Conservation (phyloP, 64 coral and sea anemone species). For the Exaiptasia diaphana region DNA sequence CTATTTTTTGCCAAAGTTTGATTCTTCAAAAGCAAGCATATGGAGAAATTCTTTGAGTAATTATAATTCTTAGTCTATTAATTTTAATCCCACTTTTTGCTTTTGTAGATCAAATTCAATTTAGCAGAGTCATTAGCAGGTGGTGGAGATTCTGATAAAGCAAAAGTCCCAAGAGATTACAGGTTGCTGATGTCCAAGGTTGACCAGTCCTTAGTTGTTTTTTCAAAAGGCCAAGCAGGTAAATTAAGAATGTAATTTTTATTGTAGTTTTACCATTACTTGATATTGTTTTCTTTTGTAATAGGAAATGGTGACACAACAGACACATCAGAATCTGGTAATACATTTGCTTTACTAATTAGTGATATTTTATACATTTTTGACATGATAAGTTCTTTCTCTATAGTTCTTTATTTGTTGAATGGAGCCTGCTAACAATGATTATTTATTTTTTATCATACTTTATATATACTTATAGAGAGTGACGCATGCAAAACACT, state of each 20-base stretch:
- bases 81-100: not conserved
- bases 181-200: slow-evolving; percentile 88
- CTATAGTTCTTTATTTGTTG: no score
- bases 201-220: slow-evolving; percentile 80
- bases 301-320: not conserved
- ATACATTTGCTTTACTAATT: no score
- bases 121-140: slow-evolving; percentile 59
- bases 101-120: slow-evolving; percentile 69
- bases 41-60: not conserved
- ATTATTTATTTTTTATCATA: no score
- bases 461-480: no score
- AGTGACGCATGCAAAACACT: no score
- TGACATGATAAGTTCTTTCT: no score
- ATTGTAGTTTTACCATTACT: not conserved
- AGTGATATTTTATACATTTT: no score
- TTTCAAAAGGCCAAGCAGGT: slow-evolving; percentile 71
- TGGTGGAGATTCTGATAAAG: not conserved
- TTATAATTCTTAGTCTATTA: not conserved
- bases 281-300: not conserved
- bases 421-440: no score
- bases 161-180: slow-evolving; percentile 69
- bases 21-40: not conserved
- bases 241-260: not conserved
- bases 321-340: slow-evolving; percentile 3
- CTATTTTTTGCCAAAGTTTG: no score